Evolutionary conservation across 2,113 vertebrate species (phyloP).

Genomic region (Cyanocitta stelleri): DNA sequence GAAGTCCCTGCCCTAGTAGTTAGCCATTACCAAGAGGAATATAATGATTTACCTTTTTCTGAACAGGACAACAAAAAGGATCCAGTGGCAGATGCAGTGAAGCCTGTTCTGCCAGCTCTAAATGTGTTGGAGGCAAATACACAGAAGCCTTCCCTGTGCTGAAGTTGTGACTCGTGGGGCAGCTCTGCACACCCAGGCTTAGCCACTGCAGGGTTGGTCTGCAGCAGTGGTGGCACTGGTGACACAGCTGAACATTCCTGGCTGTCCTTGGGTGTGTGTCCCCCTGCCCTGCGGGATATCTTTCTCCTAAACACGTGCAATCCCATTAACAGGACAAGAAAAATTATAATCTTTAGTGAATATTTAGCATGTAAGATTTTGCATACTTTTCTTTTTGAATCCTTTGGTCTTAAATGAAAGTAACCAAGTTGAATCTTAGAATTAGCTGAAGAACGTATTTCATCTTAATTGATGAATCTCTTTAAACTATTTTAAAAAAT

Average conservation of each 20-base stretch:
- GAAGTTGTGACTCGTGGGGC: background rate
- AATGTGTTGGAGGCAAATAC: background rate
- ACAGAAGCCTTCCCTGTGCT: background rate
- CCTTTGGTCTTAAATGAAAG: background rate
- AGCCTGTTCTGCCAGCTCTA: background rate
- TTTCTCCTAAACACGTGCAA: background rate
- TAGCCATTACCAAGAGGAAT: background rate
- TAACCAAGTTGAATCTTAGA: background rate
- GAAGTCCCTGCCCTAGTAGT: background rate
- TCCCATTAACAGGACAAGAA: background rate
- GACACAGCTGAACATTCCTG: background rate
- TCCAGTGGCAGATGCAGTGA: background rate
- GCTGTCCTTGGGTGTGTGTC: background rate
- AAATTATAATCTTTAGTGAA: background rate
- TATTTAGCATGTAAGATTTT: background rate
- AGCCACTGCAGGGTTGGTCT: background rate
- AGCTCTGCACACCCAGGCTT: background rate
- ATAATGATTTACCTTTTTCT: slow-evolving; percentile 42
- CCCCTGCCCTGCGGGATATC: accelerated
- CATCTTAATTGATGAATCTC: background rate
- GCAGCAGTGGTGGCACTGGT: background rate
- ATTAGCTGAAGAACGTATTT: background rate
- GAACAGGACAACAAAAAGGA: background rate
- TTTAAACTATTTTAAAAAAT: background rate
- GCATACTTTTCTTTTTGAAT: background rate